Base-by-base conservation (phyloP, 1,140 invertebrate genomes). In the Pseudachorutes palmiensis region DNA sequence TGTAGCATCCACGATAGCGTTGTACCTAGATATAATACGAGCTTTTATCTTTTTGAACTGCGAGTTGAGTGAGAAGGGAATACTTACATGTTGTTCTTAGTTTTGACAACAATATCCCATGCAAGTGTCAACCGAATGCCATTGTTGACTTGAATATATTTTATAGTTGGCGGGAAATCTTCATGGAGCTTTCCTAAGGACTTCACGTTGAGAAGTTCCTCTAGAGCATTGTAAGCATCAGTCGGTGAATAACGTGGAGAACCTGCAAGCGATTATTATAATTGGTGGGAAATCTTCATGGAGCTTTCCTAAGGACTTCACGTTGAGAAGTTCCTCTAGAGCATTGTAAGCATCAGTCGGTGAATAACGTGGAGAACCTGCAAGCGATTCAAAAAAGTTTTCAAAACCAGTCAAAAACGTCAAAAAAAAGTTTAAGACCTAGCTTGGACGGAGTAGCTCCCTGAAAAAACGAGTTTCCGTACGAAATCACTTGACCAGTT, bases 1-100 rank as follows among this genome's bases (percentile, higher is more conserved):
- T 3, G 5, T 36, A 9, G 59, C 59, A 36, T 61, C 59, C 5
- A 61, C 59, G 9, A 61, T 14, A 29, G 33, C 59, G 33, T 61
- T 36, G 30, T 61, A 61, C 19, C 5, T 32, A 26, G 24, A 16
- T 55, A 14, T 24, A 55, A 24, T 55, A 55, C 51, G 24, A 55
- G 14, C 9, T 45, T 45, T 45, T 45, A 45, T 45, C 9, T 12
- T 12, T 9, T 45, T 45, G 9, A 19, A 45, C 36, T 9, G 19
- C 36, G 36, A 9, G 9, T 45, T 45, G 19, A 45, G 9, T 45
- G 36, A n/a, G n/a, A n/a, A n/a, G n/a, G n/a, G n/a, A n/a, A n/a
- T n/a, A 45, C 36, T 45, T 19, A 45, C 36, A 45, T 9, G 19
- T 45, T 45, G 9, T 19, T 45, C 19, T 45, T 19, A 45, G 36